Evolutionary conservation across 2,797 vertebrate genomes (phyloP).

Genomic region (Ceryle rudis): DNA sequence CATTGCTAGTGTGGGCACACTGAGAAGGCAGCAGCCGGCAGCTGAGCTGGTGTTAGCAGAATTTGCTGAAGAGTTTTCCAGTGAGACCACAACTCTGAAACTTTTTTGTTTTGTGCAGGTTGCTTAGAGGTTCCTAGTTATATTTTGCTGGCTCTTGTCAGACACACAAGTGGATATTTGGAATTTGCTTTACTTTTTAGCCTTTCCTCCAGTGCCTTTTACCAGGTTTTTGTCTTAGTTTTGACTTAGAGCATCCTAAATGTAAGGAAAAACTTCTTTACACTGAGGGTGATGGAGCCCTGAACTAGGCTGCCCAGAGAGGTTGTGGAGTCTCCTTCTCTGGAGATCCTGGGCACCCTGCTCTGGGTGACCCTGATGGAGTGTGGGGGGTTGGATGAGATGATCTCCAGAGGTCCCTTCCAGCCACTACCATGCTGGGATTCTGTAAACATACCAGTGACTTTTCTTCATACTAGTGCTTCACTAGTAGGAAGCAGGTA

Average conservation of each 20-base stretch:
- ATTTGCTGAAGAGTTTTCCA: not conserved
- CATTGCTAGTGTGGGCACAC: fast-evolving
- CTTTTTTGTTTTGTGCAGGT: not conserved
- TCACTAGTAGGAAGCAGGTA: no score
- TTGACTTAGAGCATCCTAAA: not conserved
- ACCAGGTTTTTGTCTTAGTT: not conserved
- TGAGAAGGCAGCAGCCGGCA: fast-evolving
- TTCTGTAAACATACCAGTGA: not conserved
- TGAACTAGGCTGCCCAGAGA: not conserved
- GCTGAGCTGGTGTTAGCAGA: not conserved
- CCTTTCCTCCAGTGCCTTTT: not conserved
- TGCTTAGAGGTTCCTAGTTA: not conserved
- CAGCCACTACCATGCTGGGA: not conserved
- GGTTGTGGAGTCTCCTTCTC: not conserved
- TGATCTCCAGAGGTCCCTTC: not conserved
- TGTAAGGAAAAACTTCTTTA: not conserved
- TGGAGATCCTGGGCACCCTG: not conserved
- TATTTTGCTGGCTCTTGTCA: not conserved
- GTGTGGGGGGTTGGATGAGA: not conserved
- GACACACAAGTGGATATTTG: not conserved
- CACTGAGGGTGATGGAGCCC: not conserved
- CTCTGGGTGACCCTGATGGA: not conserved
- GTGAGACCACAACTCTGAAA: not conserved
- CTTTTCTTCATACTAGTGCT: not conserved
- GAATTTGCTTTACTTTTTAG: not conserved